Evolutionary conservation across 2,113 vertebrate genomes (phyloP), one percentile per base, ranked within the genome.

Genomic region (Psittacula cyanocephala): DNA sequence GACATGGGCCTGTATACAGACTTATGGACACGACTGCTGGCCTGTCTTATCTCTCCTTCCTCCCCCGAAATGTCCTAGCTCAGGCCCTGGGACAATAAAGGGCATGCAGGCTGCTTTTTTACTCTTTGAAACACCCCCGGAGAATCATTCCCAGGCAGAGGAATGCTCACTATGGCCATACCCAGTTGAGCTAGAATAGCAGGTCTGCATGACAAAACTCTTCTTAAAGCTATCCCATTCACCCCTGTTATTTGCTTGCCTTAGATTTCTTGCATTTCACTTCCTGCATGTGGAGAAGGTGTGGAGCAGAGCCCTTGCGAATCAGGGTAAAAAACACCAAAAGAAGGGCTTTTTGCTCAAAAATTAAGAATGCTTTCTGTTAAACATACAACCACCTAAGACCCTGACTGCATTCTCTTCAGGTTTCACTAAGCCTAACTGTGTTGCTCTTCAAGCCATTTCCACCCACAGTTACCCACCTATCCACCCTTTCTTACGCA

Each of bases 111-210:
- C 93, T 87, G 87, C 96, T 96, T 93, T 85, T 94, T 92, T 4
- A 77, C 78, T 95, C 96, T 97, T 97, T 96, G 96, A 96, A 96
- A 96, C 96, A 96, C 96, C 91, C 93, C 93, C 95, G 0, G 96
- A 93, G 83, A 95, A 96, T 76, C 95, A 96, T 95, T 95, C 95
- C 74, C 83, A 91, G 84, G 96, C 91, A 52, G 35, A 95, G 95
- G 96, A 96, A 97, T 97, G 95, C 84, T 97, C 96, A 95, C 96
- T 97, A 97, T 97, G 95, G 94, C 89, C 0, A 1, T 95, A 95
- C 89, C 94, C 93, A 96, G 92, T 84, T 12, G 6, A 89, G 92
- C 83, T 84, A 96, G 86, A 96, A 96, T 80, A 96, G 93, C 92
- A 89, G 77, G 92, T 91, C 92, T 93, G 95, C 95, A 95, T 96